Evolutionary conservation across 2,888 invertebrate genomes (phyloP).

Genomic region (Iselma pallidipennis): DNA sequence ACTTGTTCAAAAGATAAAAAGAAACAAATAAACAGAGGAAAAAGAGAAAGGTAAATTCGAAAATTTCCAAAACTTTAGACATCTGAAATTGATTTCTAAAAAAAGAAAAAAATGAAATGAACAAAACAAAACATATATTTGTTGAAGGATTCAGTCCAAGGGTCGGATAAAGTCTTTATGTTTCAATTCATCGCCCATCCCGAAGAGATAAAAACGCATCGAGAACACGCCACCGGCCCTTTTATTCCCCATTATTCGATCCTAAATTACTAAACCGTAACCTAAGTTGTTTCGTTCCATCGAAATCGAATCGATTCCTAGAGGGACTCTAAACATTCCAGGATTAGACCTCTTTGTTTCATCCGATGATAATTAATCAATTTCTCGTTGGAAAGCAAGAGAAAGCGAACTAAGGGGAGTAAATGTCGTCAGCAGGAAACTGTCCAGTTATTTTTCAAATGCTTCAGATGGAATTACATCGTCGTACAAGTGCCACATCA

Average conservation of each 20-base stretch:
- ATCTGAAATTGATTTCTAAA: too few species aligned
- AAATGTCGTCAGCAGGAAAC: neutral
- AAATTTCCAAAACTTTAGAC: too few species aligned
- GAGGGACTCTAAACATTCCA: too few species aligned
- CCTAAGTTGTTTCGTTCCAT: too few species aligned
- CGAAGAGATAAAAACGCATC: slow-evolving; percentile 30
- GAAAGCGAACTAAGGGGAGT: neutral
- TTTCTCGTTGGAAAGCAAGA: neutral
- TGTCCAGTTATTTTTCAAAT: neutral
- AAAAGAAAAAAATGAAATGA: slow-evolving; percentile 27
- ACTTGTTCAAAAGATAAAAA: too few species aligned
- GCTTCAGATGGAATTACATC: neutral
- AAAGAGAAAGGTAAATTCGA: neutral
- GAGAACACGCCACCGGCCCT: too few species aligned
- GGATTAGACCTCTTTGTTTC: too few species aligned
- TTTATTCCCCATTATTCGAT: too few species aligned
- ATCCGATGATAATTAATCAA: slow-evolving; percentile 11
- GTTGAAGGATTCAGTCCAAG: slow-evolving; percentile 31
- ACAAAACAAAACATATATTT: slow-evolving; percentile 34
- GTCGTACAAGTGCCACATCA: neutral
- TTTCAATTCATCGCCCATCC: slow-evolving; percentile 38
- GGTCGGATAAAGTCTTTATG: slow-evolving; percentile 39
- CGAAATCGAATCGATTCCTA: too few species aligned
- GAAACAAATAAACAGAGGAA: slow-evolving; percentile 7
- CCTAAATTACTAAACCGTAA: too few species aligned